phyloP scores from a whole-genome alignment of 2,797 vertebrate genomes.

The Salarias fasciatus region DNA sequence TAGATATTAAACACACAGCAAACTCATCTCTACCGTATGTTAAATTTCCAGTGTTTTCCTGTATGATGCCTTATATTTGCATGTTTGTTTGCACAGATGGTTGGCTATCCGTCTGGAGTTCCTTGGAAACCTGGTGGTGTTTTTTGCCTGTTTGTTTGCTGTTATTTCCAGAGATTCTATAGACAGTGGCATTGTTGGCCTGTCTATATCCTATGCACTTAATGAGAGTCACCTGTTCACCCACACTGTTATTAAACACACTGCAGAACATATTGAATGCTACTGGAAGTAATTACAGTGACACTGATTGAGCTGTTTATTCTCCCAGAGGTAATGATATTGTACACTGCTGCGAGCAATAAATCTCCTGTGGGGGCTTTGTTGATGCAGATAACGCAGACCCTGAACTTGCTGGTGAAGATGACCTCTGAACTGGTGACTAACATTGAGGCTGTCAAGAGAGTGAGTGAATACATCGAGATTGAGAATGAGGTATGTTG shows the following conservation, averaged over 20 bases:
- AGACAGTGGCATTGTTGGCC: constrained; percentile 85
- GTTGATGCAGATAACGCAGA: constrained; percentile 96
- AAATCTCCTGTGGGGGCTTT: constrained; percentile 1
- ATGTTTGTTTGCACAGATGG: constrained; percentile 84
- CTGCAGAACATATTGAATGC: neutral
- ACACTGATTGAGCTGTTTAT: neutral
- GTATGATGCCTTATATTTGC: neutral
- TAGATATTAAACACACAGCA: constrained; percentile 23
- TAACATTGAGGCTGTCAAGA: constrained; percentile 95
- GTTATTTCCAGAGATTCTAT: constrained; percentile 85
- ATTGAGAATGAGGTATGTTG: constrained; percentile 89
- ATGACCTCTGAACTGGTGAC: constrained; percentile 92
- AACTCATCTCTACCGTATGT: no score
- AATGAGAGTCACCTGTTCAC: constrained; percentile 83
- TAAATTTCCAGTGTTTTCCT: no score
- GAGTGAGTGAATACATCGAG: constrained; percentile 88
- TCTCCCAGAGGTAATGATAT: no score
- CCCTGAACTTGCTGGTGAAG: constrained; percentile 94
- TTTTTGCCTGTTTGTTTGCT: constrained; percentile 89
- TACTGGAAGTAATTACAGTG: neutral
- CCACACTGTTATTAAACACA: neutral
- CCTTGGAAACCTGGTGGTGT: constrained; percentile 91
- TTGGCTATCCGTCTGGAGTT: constrained; percentile 93
- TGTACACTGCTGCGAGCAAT: neutral
- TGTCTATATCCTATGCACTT: constrained; percentile 93